A percentile compares a stretch with the other conserved stretches of the same genome.
These are phyloP conservation scores for Ispidina picta DNA, from an alignment of 2,797 vertebrate genomes.

Conservation along the genomic window DNA sequence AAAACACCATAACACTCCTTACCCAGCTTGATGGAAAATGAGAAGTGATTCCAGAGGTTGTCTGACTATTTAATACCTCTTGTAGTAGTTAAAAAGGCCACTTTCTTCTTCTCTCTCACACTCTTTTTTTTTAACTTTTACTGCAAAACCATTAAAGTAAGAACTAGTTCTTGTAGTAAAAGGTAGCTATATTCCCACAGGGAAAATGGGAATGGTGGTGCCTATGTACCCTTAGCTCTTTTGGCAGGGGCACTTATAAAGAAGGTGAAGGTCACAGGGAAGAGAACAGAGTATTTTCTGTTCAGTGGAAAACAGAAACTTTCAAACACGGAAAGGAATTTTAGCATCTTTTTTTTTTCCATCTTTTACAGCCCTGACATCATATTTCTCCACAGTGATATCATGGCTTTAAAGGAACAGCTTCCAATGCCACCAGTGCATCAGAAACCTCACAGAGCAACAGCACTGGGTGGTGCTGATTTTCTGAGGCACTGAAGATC, in stretches of 20 bases:
- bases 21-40: slow-evolving; percentile 38
- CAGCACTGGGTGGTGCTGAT: background rate
- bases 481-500: slow-evolving; percentile 14
- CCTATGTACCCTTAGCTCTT: slow-evolving; percentile 43
- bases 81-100: slow-evolving; percentile 64
- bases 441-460: slow-evolving; percentile 43
- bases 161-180: slow-evolving; percentile 72
- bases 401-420: slow-evolving; percentile 65
- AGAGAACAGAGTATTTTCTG: slow-evolving; percentile 75
- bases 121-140: slow-evolving; percentile 60
- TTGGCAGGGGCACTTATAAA: slow-evolving; percentile 63
- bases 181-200: slow-evolving; percentile 57
- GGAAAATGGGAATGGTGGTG: slow-evolving; percentile 46
- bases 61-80: slow-evolving; percentile 59
- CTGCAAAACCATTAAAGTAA: slow-evolving; percentile 73
- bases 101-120: slow-evolving; percentile 57
- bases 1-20: background rate
- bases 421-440: slow-evolving; percentile 7
- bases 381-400: slow-evolving; percentile 66
- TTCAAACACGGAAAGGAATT: slow-evolving; percentile 54
- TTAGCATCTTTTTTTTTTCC: slow-evolving; percentile 47
- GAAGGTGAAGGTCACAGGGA: slow-evolving; percentile 43
- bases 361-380: slow-evolving; percentile 75
- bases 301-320: slow-evolving; percentile 66
- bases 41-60: slow-evolving; percentile 47